These are phyloP conservation scores for Saimiri boliviensis DNA, from an alignment of 2,113 vertebrate species.

Conservation along the genomic window DNA sequence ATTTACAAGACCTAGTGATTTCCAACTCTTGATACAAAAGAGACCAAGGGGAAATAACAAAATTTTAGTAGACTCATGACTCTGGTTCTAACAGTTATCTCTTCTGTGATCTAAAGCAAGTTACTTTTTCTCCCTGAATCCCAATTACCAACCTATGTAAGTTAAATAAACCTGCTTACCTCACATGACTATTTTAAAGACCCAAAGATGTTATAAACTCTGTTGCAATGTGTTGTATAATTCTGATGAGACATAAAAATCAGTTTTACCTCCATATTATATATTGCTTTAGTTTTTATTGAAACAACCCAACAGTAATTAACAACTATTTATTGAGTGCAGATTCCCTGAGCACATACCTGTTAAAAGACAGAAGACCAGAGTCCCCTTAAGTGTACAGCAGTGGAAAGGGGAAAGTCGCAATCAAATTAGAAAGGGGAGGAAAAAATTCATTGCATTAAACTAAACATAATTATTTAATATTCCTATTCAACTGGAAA, in stretches of 20 bases:
- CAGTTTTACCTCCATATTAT: not conserved
- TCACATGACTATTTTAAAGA: not conserved
- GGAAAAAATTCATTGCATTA: not conserved
- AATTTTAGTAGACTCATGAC: not conserved
- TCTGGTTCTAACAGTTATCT: not conserved
- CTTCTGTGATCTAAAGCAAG: not conserved
- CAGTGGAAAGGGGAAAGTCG: not conserved
- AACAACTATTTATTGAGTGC: slow-evolving; percentile 7
- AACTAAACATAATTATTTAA: slow-evolving; percentile 41
- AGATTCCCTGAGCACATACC: not conserved
- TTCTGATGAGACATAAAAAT: slow-evolving; percentile 4
- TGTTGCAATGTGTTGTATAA: not conserved
- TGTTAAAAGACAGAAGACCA: not conserved
- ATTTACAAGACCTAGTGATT: not conserved
- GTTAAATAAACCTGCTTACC: not conserved
- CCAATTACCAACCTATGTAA: not conserved
- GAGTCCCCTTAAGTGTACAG: not conserved
- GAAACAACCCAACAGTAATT: slow-evolving; percentile 30
- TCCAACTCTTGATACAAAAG: not conserved
- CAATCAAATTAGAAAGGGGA: slow-evolving; percentile 12
- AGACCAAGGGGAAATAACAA: not conserved
- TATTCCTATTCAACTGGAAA: slow-evolving; percentile 26
- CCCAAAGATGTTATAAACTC: slow-evolving; percentile 4
- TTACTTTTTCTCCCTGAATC: not conserved
- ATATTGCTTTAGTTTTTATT: slow-evolving; percentile 8